Evolutionary conservation across 2,888 invertebrate genomes (phyloP), one percentile per base, ranked within the genome.

Genomic region (Troides helena): DNA sequence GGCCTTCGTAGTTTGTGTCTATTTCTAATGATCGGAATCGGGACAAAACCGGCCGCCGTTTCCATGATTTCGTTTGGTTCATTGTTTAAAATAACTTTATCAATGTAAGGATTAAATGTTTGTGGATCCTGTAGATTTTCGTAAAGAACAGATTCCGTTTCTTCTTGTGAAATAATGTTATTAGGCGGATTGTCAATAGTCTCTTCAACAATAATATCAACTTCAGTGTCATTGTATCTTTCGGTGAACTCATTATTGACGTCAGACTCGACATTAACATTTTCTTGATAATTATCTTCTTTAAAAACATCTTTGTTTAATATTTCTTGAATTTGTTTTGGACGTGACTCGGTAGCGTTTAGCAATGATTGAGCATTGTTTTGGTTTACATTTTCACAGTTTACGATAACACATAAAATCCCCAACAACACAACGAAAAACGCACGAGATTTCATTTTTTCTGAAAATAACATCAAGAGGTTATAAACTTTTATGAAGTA

Each of bases 41-140:
- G 90, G 1, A 83, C 80, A 62, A 89, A 90, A 8, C 91, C 89
- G 17, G 85, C 88, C 0, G 90, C 90, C 0, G 89, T 85, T 21
- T 87, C 86, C 89, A 92, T 89, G 50, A 89, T 85, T 80, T 91
- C 90, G 65, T 84, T 83, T 64, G 86, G 78, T 68, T 87, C 76
- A 62, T 78, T 84, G 53, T 80, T 75, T 12, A 80, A 69, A 23
- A 84, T 68, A n/a, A 80, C 80, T 71, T 81, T 81, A 60, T 79
- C 74, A 39, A 78, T 75, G 66, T 82, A 75, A 58, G 73, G 71
- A 39, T 68, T 53, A 43, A 67, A 56, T 36, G 57, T 58, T 59
- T 73, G 75, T 43, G 73, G 71, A 56, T 77, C 67, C 8, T 72
- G 71, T 23, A 72, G 60, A 8, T 78, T 77, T 12, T 73, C 59